Evolutionary conservation across 2,113 vertebrate genomes (phyloP).

Genomic region (Marcusenius ussheri): DNA sequence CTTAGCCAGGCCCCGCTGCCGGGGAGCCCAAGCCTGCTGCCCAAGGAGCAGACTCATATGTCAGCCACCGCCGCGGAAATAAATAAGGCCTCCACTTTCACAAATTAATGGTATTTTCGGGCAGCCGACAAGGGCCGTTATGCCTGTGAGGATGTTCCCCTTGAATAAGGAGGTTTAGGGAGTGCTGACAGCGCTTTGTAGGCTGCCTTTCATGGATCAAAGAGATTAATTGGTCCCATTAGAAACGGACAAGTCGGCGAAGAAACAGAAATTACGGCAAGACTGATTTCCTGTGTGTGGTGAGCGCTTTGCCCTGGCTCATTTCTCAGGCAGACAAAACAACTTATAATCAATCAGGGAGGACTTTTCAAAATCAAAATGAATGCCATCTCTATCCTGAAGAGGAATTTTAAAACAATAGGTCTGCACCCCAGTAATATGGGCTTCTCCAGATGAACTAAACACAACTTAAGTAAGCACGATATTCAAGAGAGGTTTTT

Average conservation of each 20-base stretch:
- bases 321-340: conserved; percentile 14
- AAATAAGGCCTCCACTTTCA: conserved; percentile 13
- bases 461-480: neutral
- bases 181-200: conserved; percentile 29
- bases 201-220: conserved; percentile 37
- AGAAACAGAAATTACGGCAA: conserved; percentile 34
- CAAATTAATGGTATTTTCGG: conserved; percentile 29
- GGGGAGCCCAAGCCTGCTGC: conserved; percentile 15
- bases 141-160: conserved; percentile 26
- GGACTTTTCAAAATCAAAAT: neutral
- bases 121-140: conserved; percentile 15
- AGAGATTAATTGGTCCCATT: conserved; percentile 38
- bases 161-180: conserved; percentile 29
- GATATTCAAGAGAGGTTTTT: neutral
- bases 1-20: conserved; percentile 31
- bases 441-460: neutral
- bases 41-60: neutral
- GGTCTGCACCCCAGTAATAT: neutral
- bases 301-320: conserved; percentile 8
- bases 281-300: conserved; percentile 24
- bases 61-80: neutral
- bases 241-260: conserved; percentile 28
- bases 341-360: conserved; percentile 10
- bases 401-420: neutral
- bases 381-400: neutral